These are phyloP conservation scores for Cephalotes varians DNA, from an alignment of 2,888 invertebrate genomes.

Conservation along the genomic window DNA sequence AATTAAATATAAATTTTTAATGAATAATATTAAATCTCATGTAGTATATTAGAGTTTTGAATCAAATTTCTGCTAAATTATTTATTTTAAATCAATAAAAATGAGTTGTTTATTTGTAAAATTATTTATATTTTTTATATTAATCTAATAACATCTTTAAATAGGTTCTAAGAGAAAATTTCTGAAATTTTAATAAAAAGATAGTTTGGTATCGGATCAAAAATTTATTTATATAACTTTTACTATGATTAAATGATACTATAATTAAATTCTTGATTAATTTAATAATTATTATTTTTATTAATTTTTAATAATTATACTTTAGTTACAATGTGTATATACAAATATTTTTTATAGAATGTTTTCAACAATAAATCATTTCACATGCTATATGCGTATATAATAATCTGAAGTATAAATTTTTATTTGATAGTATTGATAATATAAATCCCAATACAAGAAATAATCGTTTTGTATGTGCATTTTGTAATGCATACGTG, in stretches of 20 bases:
- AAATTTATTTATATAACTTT: not conserved
- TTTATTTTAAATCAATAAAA: not conserved
- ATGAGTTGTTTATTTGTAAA: not conserved
- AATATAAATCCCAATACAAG: not conserved
- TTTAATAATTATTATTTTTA: not conserved
- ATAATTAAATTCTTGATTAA: not conserved
- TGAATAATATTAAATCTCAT: not conserved
- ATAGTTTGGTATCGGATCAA: not conserved
- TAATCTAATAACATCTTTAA: not conserved
- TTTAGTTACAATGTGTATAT: not conserved
- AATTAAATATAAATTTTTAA: not conserved
- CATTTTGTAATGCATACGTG: not conserved
- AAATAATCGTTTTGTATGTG: not conserved
- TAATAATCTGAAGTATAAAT: not conserved
- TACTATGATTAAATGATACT: not conserved
- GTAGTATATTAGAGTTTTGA: not conserved
- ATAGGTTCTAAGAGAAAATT: not conserved
- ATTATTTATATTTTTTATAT: not conserved
- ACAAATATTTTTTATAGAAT: not conserved
- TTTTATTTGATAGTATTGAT: constrained; percentile 6
- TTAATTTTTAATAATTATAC: not conserved
- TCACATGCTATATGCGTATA: not conserved
- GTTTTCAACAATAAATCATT: not conserved
- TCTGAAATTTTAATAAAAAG: not conserved
- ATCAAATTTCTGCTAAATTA: not conserved